A percentile compares a stretch with the other conserved stretches of the same genome.
Conservation (phyloP, 2,797 vertebrate species). For the Toxotes lorentzi region DNA sequence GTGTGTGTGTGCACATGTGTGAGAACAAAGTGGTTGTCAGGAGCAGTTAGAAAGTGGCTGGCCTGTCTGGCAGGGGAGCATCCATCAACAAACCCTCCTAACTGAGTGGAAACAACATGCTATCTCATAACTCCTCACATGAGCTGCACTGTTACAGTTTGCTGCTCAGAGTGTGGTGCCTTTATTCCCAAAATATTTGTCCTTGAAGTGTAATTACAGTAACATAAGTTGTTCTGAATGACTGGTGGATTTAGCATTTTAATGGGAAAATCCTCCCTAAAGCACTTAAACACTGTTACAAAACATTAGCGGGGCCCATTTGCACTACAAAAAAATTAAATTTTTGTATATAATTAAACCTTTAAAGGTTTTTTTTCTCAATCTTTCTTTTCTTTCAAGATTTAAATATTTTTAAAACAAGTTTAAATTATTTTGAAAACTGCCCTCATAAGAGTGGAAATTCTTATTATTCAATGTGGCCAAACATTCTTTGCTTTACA, state of each 20-base stretch:
- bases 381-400: background rate
- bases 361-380: background rate
- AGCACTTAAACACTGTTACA: slow-evolving; percentile 20
- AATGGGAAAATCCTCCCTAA: slow-evolving; percentile 29
- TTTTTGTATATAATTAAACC: slow-evolving; percentile 5
- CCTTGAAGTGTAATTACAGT: slow-evolving; percentile 51
- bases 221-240: slow-evolving; percentile 35
- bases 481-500: background rate
- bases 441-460: background rate
- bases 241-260: slow-evolving; percentile 35
- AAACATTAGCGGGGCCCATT: slow-evolving; percentile 18
- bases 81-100: slow-evolving; percentile 67
- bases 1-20: background rate
- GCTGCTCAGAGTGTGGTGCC: slow-evolving; percentile 4
- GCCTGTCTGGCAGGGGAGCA: slow-evolving; percentile 62
- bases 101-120: slow-evolving; percentile 62
- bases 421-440: background rate
- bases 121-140: slow-evolving; percentile 58
- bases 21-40: slow-evolving; percentile 77
- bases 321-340: slow-evolving; percentile 3
- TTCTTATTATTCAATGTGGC: background rate
- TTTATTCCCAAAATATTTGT: slow-evolving; percentile 36
- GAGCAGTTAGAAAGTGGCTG: slow-evolving; percentile 71
- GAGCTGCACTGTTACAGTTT: slow-evolving; percentile 27
- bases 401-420: background rate